Base-by-base conservation (phyloP, 2,888 invertebrate species). In the Drepana falcataria region DNA sequence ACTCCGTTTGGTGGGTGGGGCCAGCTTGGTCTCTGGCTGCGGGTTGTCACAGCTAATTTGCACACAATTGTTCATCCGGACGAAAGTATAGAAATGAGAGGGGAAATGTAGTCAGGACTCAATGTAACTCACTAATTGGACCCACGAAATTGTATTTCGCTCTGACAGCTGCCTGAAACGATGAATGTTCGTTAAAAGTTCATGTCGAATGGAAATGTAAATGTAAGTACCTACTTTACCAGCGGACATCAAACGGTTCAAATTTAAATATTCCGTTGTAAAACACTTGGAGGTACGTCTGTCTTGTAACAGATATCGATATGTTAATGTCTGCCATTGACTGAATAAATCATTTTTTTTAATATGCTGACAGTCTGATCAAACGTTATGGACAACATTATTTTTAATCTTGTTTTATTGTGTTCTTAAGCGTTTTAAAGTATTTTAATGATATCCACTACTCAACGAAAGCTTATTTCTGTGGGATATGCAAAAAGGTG, bases 1-100 rank as follows among this genome's bases (percentile, higher is more conserved):
- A 3, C 44, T 9, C 44, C 6, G 44, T 44, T 44, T 44, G 48
- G 49, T 53, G 6, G 44, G 47, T 59, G 62, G 64, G 71, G 66
- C 68, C 73, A 76, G 66, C 68, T 72, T 72, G 76, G 79, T 79
- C 80, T 71, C 77, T 66, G 66, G 73, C 71, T 71, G 78, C 68
- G 79, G 77, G 75, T 80, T 84, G 85, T 85, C 88, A 79, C 78
- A 76, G 84, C 85, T 87, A 87, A 88, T 89, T 89, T 87, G 84
- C 87, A 81, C 83, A 83, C 86, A 87, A 88, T 89, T 86, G 87
- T 87, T 87, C 85, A 87, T 85, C 79, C 71, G 65, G 66, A 76
- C 76, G 77, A 82, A 84, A 85, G 82, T 82, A 85, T 76, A 82
- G 80, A 83, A 84, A 87, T 83, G 82, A 83, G 81, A 83, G 75